These are phyloP conservation scores for Carterocephalus palaemon DNA, from an alignment of 2,888 invertebrate genomes.

Conservation along the genomic window DNA sequence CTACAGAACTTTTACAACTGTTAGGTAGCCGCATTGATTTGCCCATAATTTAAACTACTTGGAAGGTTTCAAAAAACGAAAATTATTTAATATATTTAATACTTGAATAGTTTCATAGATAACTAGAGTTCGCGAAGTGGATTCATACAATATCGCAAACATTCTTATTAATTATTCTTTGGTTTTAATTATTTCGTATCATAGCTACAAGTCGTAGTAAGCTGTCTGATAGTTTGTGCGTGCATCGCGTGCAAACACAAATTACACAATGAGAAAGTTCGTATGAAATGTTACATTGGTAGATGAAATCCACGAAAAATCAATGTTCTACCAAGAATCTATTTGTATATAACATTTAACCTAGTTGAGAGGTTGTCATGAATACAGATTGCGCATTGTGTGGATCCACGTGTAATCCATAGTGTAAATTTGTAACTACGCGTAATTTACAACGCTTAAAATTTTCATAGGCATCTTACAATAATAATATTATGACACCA, in stretches of 20 bases:
- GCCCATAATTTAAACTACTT: constrained; percentile 1
- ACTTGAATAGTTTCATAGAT: no score
- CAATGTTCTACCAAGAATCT: no score
- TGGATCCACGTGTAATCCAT: neutral
- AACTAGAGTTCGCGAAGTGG: neutral
- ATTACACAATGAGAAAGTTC: no score
- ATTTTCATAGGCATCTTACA: constrained; percentile 7
- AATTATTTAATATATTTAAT: neutral
- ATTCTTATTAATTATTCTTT: neutral
- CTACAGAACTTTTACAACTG: neutral
- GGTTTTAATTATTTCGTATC: neutral
- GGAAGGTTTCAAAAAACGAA: constrained; percentile 8
- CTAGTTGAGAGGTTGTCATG: no score
- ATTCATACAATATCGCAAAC: constrained; percentile 1
- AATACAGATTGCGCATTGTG: neutral
- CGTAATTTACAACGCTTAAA: constrained; percentile 5
- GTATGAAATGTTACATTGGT: no score
- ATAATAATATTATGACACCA: constrained; percentile 15
- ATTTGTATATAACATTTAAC: no score
- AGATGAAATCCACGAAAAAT: no score
- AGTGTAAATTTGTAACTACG: constrained; percentile 3
- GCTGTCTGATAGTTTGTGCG: no score
- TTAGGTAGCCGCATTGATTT: neutral
- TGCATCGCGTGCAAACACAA: no score
- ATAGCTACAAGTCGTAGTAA: no score